Evolutionary conservation across 2,797 vertebrate genomes (phyloP), one percentile per base, ranked within the genome.

Genomic region (Sparidentex hasta): DNA sequence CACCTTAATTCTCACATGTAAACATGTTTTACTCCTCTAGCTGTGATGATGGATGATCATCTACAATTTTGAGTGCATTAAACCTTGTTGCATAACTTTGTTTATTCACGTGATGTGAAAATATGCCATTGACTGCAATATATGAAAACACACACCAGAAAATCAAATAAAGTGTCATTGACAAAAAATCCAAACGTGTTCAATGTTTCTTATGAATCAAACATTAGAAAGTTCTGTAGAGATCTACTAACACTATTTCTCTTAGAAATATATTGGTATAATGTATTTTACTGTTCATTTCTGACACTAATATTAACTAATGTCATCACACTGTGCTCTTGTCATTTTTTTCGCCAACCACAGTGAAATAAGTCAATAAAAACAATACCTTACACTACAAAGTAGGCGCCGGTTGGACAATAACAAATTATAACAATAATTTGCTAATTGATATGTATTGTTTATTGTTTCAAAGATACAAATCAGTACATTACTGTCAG

Each of bases 131-230:
- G 63, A 61, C 56, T 84, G 50, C 50, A 83, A 54, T 65, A 62
- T 47, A 67, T 47, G 61, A 16, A 38, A 72, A 72, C 21, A 63
- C 17, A 41, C 63, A 4, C 63, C 41, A 71, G 2, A 65, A 74
- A 82, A 51, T 66, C 23, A 54, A 90, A 91, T 88, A 91, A 93
- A 91, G 23, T 65, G 25, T 65, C 46, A 70, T 68, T 78, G 61
- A 77, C 73, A 65, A 76, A 11, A 61, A 75, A 75, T 20, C 50
- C 7, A 46, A 66, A 61, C 7, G 23, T 66, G n/a, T 64, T 77
- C 1, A 56, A 0, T 83, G 20, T 55, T 65, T 67, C 7, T 50
- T 14, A 27, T 14, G 23, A 63, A 56, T 47, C 16, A 50, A 5
- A 41, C 20, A 41, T 67, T 1, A 13, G 8, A 62, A 17, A 41